Base-by-base conservation (phyloP, 1,140 invertebrate genomes). In the Drosophila virilis region DNA sequence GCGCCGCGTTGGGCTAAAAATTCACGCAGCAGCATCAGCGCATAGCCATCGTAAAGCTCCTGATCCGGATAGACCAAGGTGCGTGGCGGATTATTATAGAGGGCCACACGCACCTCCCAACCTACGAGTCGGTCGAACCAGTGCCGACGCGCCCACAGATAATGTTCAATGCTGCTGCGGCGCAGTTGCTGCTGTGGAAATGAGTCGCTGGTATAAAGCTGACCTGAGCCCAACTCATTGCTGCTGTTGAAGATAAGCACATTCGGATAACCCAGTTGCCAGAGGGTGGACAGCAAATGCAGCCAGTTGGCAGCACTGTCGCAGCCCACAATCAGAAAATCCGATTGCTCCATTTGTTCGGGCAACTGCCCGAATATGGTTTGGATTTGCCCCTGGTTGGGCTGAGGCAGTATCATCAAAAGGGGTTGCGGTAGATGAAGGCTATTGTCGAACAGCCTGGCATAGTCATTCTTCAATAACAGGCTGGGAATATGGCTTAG, bases 81-180 rank as follows among this genome's bases (percentile, higher is more conserved):
- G 2, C 76, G 60, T 6, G 72, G 76, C 3, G 76, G 76, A 71
- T 75, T 55, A 10, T 78, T 75, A 9, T 70, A 67, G 9, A 75
- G 6, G 0, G 51, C 57, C n/a, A 75, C 73, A 9, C 72, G 67
- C 15, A 76, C 77, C 37, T 72, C 35, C 50, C 43, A 43, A 8
- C 59, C 64, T 0, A 8, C 9, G 0, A 77, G 45, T 22, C 77
- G 45, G 38, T 73, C 68, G 58, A 77, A 73, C 62, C 77, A 77
- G 37, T 77, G 74, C 3, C 3, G 38, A 6, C 74, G 74, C 3
- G 57, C 15, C 57, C 68, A 62, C 5, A 78, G 37, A 62, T 73
- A 77, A 28, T 68, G 17, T 0, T 50, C 48, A 2, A 79, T 42
- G 17, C 38, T 74, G 0, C 38, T 61, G 7, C 9, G 0, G 0